Evolutionary conservation across 2,113 vertebrate genomes (phyloP).

Genomic region (Tachuris rubrigastra): DNA sequence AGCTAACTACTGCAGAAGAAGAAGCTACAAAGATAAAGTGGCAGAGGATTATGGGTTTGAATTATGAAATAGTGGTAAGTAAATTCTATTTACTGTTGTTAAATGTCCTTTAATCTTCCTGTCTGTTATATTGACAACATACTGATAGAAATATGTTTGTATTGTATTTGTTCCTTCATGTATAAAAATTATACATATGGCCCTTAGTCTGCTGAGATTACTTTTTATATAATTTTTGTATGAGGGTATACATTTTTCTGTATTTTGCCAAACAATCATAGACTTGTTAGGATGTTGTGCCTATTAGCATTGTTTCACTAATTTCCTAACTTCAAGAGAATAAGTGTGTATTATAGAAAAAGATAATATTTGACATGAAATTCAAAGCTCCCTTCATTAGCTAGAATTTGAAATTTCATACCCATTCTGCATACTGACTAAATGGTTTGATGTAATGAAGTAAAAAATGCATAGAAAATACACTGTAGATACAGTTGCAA

Average conservation of each 20-base stretch:
- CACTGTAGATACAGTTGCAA: not conserved
- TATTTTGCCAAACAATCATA: not conserved
- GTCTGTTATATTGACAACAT: not conserved
- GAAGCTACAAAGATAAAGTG: constrained; percentile 77
- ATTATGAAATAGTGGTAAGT: constrained; percentile 91
- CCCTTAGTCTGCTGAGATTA: not conserved
- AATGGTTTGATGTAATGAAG: not conserved
- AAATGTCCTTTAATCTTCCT: not conserved
- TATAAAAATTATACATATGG: not conserved
- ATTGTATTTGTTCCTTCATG: not conserved
- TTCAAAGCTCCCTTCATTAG: not conserved
- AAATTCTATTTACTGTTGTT: not conserved
- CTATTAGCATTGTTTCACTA: not conserved
- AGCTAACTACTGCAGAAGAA: constrained; percentile 48
- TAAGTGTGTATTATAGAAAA: not conserved
- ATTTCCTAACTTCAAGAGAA: not conserved
- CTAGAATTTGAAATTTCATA: not conserved
- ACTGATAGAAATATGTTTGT: not conserved
- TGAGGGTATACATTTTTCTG: not conserved
- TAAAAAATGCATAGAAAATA: not conserved
- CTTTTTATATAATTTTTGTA: not conserved
- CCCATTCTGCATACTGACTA: not conserved
- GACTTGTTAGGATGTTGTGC: not conserved
- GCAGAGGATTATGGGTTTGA: constrained; percentile 85
- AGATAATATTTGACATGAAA: not conserved